phyloP scores from a whole-genome alignment of 2,797 vertebrate genomes.

The Sphenodon punctatus region DNA sequence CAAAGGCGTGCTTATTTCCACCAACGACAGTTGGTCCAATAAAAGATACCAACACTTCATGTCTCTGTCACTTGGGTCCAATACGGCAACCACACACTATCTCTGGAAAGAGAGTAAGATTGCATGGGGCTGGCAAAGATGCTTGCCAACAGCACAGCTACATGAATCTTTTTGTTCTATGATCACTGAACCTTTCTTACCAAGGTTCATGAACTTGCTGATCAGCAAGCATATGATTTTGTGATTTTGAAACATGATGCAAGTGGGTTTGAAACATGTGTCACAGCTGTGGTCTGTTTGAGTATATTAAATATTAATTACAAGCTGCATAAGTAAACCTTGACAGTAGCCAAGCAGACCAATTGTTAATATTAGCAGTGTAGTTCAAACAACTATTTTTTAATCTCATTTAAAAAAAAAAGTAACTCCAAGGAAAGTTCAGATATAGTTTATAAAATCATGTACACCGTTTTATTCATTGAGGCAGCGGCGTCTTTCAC shows the following conservation, averaged over 20 bases:
- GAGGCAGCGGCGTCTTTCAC: not conserved
- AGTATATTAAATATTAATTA: not conserved
- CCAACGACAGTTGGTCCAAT: too few relatives aligned
- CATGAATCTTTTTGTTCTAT: rapidly evolving
- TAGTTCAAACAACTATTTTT: not conserved
- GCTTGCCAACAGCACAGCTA: not conserved
- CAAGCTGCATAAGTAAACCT: not conserved
- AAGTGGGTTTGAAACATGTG: not conserved
- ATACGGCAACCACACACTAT: too few relatives aligned
- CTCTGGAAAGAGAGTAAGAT: too few relatives aligned
- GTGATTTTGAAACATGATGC: not conserved
- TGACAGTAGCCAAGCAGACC: not conserved
- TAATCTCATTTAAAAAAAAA: constrained; percentile 8
- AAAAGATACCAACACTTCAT: too few relatives aligned
- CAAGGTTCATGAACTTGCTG: not conserved
- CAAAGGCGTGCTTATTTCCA: too few relatives aligned
- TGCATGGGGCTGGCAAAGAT: rapidly evolving
- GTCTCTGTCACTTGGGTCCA: too few relatives aligned
- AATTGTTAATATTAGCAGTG: not conserved
- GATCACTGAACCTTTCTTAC: not conserved
- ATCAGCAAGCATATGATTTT: not conserved
- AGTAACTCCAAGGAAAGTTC: not conserved
- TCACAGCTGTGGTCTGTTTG: not conserved
- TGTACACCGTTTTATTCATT: not conserved
- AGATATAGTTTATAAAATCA: not conserved